Percentiles rank a stretch among this genome's conserved stretches.
These are phyloP conservation scores for Myanophis thanlyinensis DNA, from an alignment of 2,113 vertebrate species.

Conservation along the genomic window DNA sequence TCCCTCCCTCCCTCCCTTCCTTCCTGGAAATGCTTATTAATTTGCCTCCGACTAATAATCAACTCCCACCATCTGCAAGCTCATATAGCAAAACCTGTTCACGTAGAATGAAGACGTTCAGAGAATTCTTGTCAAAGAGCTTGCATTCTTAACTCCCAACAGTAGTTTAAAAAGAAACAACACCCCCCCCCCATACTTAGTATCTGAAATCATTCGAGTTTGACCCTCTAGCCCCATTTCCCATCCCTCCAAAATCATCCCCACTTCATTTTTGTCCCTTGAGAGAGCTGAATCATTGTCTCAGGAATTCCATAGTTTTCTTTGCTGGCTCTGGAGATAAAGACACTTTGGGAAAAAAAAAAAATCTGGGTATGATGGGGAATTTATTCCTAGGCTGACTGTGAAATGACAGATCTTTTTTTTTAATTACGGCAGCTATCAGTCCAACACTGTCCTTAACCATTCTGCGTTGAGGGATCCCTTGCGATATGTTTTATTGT, in stretches of 20 bases:
- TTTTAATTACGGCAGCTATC: constrained; percentile 61
- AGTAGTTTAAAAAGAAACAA: constrained; percentile 38
- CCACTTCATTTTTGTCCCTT: constrained; percentile 47
- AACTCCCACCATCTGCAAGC: not conserved
- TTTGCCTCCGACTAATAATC: not conserved
- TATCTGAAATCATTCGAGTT: constrained; percentile 57
- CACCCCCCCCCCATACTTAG: constrained; percentile 51
- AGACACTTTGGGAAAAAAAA: constrained; percentile 1
- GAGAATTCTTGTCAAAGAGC: constrained; percentile 53
- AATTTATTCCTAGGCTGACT: constrained; percentile 58
- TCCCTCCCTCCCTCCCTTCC: not conserved
- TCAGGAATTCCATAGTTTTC: constrained; percentile 58
- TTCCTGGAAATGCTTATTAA: constrained; percentile 6
- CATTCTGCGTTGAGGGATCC: constrained; percentile 49
- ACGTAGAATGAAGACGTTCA: constrained; percentile 33
- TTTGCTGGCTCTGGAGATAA: constrained; percentile 37
- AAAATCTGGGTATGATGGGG: constrained; percentile 34
- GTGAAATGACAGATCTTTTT: constrained; percentile 62
- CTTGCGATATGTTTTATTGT: constrained; percentile 36
- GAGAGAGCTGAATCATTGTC: constrained; percentile 52
- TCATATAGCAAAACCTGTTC: constrained; percentile 16
- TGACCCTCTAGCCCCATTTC: constrained; percentile 41
- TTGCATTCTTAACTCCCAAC: constrained; percentile 36
- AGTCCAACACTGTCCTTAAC: constrained; percentile 58
- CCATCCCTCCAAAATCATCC: constrained; percentile 39